Base-by-base conservation (phyloP, 2,113 vertebrate species). In the Microcebus murinus region DNA sequence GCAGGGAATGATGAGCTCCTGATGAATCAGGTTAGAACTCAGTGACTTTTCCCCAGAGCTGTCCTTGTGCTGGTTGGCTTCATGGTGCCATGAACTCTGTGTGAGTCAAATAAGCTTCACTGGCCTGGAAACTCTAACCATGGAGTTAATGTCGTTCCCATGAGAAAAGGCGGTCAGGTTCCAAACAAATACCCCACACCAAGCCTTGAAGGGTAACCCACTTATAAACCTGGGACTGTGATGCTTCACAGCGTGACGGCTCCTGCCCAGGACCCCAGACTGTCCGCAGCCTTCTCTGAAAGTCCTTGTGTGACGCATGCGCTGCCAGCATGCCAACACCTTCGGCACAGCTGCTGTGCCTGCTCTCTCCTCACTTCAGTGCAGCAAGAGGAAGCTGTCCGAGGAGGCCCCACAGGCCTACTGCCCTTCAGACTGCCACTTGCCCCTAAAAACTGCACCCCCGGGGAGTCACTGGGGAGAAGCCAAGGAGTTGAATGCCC, bases 211-310 rank as follows among this genome's bases (percentile, higher is more conserved):
- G 68, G n/a, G 48, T 12, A 39, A 74, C 15, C 68, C 34, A 10
- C 39, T 34, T 52, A 65, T 25, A 74, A 80, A 68, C 34, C 1
- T 6, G 25, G 25, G 10, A 8, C 34, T 50, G 18, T 0, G 6
- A 36, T 25, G 67, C 17, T 36, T 68, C 0, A 0, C 39, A 8
- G 86, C 34, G 0, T 25, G 15, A 48, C 0, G 1, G 73, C 59
- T 59, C 6, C 0, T 0, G 39, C 14, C 71, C 71, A 29, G 59
- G 68, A 27, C 59, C 77, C 45, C 76, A 21, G 48, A 8, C 15
- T 25, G 57, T 45, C 70, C 81, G 55, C n/a, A 3, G 73, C 13
- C 57, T 68, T 61, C 89, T 67, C 80, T 31, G 45, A 57, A 42
- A 79, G 87, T 3, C 80, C 42, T 2, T 6, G 1, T 15, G 55